Evolutionary conservation across 2,113 vertebrate genomes (phyloP).

Genomic region (Chelonoidis abingdonii): DNA sequence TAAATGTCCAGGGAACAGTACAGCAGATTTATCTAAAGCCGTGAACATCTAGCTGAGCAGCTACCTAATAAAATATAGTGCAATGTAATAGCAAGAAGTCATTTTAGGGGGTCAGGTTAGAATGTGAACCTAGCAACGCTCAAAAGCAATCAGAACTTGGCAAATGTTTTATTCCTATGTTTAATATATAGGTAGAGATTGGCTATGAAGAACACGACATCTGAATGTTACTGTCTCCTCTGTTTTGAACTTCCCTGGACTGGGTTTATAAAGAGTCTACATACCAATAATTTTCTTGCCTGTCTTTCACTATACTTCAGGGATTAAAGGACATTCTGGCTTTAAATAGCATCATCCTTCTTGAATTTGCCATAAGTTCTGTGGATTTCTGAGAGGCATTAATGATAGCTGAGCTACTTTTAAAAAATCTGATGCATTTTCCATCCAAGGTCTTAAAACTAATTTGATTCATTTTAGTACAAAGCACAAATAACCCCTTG

Average conservation of each 20-base stretch:
- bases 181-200: not conserved
- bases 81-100: not conserved
- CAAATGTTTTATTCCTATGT: not conserved
- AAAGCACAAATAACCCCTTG: rapidly evolving
- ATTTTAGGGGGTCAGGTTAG: not conserved
- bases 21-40: not conserved
- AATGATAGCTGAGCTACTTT: not conserved
- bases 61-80: not conserved
- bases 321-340: rapidly evolving
- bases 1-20: not conserved
- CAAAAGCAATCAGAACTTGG: not conserved
- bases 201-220: not conserved
- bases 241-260: not conserved
- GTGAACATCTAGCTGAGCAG: not conserved
- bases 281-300: not conserved
- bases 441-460: not conserved
- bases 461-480: not conserved
- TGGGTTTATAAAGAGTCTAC: not conserved
- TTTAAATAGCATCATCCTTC: not conserved
- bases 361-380: not conserved
- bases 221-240: not conserved
- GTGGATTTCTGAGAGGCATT: not conserved
- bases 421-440: rapidly evolving
- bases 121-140: rapidly evolving
- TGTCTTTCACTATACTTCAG: not conserved